Conservation (phyloP, 2,797 vertebrate genomes). For the Vireo griseus region DNA sequence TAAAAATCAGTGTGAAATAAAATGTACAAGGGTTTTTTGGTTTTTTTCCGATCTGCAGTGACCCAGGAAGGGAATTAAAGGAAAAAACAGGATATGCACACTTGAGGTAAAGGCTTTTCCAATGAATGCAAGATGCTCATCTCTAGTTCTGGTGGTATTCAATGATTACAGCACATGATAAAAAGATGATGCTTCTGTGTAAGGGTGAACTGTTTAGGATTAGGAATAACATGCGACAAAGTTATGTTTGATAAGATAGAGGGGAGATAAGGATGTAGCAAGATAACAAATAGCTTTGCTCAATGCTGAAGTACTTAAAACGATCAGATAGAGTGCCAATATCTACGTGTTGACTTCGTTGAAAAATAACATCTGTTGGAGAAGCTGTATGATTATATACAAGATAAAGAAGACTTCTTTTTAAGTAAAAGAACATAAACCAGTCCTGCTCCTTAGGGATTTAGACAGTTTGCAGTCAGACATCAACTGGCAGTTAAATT, state of each 20-base stretch:
- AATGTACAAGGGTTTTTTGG: not conserved
- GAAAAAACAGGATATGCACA: not conserved
- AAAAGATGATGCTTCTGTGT: not conserved
- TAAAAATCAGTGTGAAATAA: not conserved
- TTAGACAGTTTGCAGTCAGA: not conserved
- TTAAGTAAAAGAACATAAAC: not conserved
- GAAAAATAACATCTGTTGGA: not conserved
- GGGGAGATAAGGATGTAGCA: not conserved
- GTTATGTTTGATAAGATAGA: not conserved
- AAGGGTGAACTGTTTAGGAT: not conserved
- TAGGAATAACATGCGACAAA: not conserved
- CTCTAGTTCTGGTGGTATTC: not conserved
- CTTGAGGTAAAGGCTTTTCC: not conserved
- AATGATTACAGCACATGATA: not conserved
- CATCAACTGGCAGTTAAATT: not conserved
- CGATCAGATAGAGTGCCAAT: not conserved
- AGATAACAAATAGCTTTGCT: not conserved
- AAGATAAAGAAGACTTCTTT: not conserved
- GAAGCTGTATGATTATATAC: not conserved
- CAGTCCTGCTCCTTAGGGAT: not conserved
- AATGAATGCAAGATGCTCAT: not conserved
- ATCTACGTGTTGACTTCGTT: not conserved
- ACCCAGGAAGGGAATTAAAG: not conserved
- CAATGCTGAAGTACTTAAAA: not conserved
- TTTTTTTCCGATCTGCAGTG: not conserved